phyloP scores from a whole-genome alignment of 2,113 vertebrate species.

The Urocynchramus pylzowi region DNA sequence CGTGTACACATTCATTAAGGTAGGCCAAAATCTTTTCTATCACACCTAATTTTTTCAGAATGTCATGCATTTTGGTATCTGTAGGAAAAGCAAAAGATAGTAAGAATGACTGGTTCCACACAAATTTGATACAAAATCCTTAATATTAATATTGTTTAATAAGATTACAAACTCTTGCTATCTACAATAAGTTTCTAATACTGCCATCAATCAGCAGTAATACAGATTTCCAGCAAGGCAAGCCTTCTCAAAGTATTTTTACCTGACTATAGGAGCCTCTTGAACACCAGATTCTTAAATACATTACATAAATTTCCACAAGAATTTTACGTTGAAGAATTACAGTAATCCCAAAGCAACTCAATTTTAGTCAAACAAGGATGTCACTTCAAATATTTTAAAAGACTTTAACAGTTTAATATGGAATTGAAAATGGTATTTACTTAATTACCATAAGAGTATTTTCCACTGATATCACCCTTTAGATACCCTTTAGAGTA shows the following conservation, averaged over 20 bases:
- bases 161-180: not conserved
- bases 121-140: not conserved
- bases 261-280: not conserved
- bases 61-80: slow-evolving; percentile 86
- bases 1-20: slow-evolving; percentile 77
- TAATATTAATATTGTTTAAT: not conserved
- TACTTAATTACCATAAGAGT: not conserved
- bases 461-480: not conserved
- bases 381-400: not conserved
- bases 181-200: not conserved
- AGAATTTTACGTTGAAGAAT: not conserved
- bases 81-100: not conserved
- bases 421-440: not conserved
- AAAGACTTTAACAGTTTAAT: not conserved
- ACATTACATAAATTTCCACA: not conserved
- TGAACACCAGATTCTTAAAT: not conserved
- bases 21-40: slow-evolving; percentile 80
- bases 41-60: slow-evolving; percentile 81
- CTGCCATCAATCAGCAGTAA: not conserved
- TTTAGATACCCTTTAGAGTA: not conserved
- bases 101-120: not conserved
- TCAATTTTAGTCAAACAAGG: not conserved
- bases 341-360: not conserved
- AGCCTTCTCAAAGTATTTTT: not conserved
- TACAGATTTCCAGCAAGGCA: not conserved